These are phyloP conservation scores for Callinectes sapidus DNA, from an alignment of 2,888 invertebrate species.

Conservation along the genomic window DNA sequence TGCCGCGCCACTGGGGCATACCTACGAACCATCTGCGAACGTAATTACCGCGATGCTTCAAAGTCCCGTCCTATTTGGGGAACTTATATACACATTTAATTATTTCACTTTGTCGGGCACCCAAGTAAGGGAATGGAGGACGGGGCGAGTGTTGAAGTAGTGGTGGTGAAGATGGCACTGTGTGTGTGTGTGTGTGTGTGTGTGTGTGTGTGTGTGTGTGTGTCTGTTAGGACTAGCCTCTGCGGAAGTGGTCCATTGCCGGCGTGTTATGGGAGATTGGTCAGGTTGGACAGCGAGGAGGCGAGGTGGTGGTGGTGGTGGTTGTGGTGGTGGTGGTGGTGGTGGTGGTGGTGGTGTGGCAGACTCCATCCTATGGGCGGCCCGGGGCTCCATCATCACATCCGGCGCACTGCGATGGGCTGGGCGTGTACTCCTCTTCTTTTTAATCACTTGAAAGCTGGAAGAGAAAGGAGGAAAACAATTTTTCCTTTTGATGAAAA, in stretches of 20 bases:
- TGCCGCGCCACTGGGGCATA: neutral
- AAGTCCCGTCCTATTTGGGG: neutral
- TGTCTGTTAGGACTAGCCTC: neutral
- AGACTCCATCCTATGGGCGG: neutral
- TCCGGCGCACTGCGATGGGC: neutral
- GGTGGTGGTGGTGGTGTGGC: neutral
- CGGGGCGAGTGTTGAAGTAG: neutral
- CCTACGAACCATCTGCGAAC: neutral
- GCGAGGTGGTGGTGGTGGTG: neutral
- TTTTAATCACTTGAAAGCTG: neutral
- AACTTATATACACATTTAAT: slow-evolving; percentile 25
- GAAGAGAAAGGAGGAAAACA: neutral
- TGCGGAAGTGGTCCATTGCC: neutral
- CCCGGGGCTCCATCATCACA: neutral
- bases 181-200: slow-evolving; percentile 35
- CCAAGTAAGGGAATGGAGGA: neutral
- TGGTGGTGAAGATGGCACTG: neutral
- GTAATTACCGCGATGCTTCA: slow-evolving; percentile 17
- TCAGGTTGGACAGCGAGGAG: neutral
- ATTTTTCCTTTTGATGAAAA: neutral
- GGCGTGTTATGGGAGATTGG: neutral
- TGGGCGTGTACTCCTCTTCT: neutral
- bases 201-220: slow-evolving; percentile 31
- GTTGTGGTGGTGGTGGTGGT: neutral
- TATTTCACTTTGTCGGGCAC: neutral